phyloP scores from a whole-genome alignment of 2,113 vertebrate species.

The Acinonyx jubatus region DNA sequence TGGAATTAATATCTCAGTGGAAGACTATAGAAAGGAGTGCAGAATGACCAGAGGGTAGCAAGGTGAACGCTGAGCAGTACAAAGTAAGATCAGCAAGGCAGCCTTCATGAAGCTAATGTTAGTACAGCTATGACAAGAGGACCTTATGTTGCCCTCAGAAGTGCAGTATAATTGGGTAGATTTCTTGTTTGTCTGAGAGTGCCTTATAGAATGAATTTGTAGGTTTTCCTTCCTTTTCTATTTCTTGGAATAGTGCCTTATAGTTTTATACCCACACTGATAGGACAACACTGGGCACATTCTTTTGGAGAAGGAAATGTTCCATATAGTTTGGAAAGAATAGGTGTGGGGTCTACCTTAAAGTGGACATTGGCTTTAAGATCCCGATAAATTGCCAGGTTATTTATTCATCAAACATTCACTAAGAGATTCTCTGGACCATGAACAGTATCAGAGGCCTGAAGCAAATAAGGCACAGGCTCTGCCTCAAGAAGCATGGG shows the following conservation, averaged over 20 bases:
- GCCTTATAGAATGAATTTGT: too few species aligned
- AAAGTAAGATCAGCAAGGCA: background rate
- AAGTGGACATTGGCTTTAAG: background rate
- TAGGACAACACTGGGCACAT: background rate
- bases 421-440: background rate
- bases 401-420: background rate
- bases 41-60: background rate
- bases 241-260: too few species aligned
- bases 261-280: background rate
- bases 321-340: background rate
- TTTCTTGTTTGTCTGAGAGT: background rate
- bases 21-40: background rate
- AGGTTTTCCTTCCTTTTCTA: too few species aligned
- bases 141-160: background rate
- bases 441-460: background rate
- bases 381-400: background rate
- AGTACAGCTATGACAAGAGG: rapidly evolving
- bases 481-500: background rate
- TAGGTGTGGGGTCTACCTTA: background rate
- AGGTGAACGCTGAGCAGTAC: rapidly evolving
- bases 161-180: background rate
- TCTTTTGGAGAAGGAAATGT: background rate
- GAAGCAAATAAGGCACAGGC: background rate
- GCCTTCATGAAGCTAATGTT: background rate
- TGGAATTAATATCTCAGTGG: background rate